These are phyloP conservation scores for Eupithecia inturbata DNA, from an alignment of 2,888 invertebrate genomes.

Conservation along the genomic window DNA sequence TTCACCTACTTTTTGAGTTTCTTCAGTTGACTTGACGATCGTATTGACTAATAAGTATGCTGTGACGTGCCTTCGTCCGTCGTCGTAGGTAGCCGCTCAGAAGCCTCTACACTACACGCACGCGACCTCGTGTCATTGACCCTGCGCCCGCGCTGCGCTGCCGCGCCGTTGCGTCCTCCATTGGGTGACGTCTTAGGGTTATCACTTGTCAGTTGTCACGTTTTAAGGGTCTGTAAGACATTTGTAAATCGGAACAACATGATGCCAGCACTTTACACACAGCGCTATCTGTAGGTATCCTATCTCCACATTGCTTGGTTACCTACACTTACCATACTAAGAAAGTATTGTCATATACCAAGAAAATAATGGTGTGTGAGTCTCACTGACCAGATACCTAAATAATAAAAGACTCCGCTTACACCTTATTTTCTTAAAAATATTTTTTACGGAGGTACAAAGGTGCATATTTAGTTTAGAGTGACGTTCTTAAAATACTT, in stretches of 20 bases:
- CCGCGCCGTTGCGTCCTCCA: constrained; percentile 51
- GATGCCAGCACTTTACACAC: not conserved
- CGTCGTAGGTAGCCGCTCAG: constrained; percentile 48
- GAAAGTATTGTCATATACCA: not conserved
- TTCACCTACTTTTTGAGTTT: not conserved
- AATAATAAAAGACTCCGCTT: not conserved
- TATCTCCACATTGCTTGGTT: not conserved
- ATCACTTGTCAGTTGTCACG: not conserved
- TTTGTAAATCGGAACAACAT: not conserved
- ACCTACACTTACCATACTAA: not conserved
- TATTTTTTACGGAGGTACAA: too few relatives aligned
- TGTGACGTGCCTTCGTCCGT: constrained; percentile 27
- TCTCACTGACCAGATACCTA: not conserved
- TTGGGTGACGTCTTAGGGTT: constrained; percentile 60
- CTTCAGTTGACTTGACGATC: not conserved
- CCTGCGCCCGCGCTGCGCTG: constrained; percentile 59
- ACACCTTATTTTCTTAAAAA: too few relatives aligned
- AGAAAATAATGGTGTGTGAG: too few relatives aligned
- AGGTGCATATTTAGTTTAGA: too few relatives aligned
- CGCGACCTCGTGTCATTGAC: constrained; percentile 80
- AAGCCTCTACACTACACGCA: constrained; percentile 59
- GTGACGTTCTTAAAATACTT: too few relatives aligned
- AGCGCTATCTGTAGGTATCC: not conserved
- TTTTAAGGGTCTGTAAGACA: not conserved
- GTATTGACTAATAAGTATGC: constrained; percentile 8